Evolutionary conservation across 2,888 invertebrate genomes (phyloP), one percentile per base, ranked within the genome.

Genomic region (Dynastes hyllus): DNA sequence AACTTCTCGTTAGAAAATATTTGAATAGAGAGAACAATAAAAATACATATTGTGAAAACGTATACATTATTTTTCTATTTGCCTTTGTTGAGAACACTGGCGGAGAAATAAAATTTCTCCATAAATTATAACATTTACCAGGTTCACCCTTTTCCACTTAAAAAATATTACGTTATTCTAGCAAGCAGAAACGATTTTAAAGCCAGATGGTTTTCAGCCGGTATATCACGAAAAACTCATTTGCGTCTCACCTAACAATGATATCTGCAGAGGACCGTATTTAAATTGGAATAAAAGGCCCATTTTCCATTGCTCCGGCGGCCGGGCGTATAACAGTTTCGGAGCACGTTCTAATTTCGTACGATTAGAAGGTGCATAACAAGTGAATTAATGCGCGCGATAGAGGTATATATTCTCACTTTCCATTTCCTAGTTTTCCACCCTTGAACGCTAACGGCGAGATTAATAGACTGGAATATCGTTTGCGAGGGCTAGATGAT

Each of bases 401-500:
- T 58, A 73, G 58, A 40, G 55, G 40, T 58, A 71, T 71, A 73
- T 58, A 73, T 73, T 55, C 73, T 73, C 73, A 73, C 73, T 73
- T 73, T 73, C 73, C 73, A 73, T 73, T 73, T 73, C 73, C 73
- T 73, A 73, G 58, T 73, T 55, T 73, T 22, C 73, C 73, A 22
- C 58, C 13, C 40, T 73, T 40, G 73, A 29, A 37, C 73, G 73
- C 58, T 73, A 73, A 61, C 73, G 22, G 55, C 16, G 51, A 73
- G 73, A 73, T 73, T 73, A 73, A 73, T 73, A 73, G 73, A 73
- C 73, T 73, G 58, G 73, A 73, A 73, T 73, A 73, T 73, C 73
- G 73, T 73, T 73, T 55, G 58, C 58, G 73, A 50, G 58, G 40
- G 55, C 55, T 73, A 58, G 55, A 58, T 55, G 73, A 40, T 73